Percentiles rank a stretch among this genome's conserved stretches.
phyloP scores from a whole-genome alignment of 1,140 invertebrate genomes.

The Zaprionus kolodkinae region DNA sequence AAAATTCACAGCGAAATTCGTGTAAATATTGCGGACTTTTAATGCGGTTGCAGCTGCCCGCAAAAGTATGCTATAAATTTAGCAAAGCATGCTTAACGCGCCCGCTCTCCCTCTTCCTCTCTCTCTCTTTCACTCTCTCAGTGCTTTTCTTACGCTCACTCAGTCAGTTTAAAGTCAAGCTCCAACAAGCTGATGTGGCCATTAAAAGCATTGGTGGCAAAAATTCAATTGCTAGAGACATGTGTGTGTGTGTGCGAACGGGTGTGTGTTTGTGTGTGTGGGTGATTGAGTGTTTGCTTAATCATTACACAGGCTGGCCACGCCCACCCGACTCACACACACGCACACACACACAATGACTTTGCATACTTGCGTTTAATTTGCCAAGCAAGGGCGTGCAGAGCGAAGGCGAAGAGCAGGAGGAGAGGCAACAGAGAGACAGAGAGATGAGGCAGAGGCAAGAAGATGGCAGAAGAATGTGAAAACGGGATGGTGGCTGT shows the following conservation, averaged over 20 bases:
- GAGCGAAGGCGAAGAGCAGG: not conserved
- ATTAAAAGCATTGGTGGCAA: conserved; percentile 45
- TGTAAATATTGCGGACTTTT: conserved; percentile 54
- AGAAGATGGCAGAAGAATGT: not conserved
- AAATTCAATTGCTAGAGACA: conserved; percentile 54
- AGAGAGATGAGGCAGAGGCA: not conserved
- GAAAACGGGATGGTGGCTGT: not conserved
- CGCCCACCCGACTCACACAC: conserved; percentile 14
- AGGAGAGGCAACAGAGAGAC: not conserved
- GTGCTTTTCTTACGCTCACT: too few species aligned
- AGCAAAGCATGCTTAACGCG: conserved; percentile 2
- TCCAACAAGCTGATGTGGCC: conserved; percentile 2
- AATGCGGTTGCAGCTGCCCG: conserved; percentile 30
- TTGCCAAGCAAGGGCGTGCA: conserved; percentile 44
- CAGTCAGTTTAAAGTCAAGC: conserved; percentile 28
- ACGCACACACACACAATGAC: conserved; percentile 55
- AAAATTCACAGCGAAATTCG: conserved; percentile 36
- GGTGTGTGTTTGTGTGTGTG: conserved; percentile 2
- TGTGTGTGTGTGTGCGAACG: conserved; percentile 23
- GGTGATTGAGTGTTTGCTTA: conserved; percentile 56
- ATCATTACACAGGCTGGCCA: conserved; percentile 60
- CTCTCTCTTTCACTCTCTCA: not conserved
- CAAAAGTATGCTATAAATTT: conserved; percentile 51
- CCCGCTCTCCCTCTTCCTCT: not conserved
- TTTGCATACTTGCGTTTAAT: conserved; percentile 80